These are phyloP conservation scores for Esox lucius DNA, from an alignment of 2,797 vertebrate genomes.

Conservation along the genomic window DNA sequence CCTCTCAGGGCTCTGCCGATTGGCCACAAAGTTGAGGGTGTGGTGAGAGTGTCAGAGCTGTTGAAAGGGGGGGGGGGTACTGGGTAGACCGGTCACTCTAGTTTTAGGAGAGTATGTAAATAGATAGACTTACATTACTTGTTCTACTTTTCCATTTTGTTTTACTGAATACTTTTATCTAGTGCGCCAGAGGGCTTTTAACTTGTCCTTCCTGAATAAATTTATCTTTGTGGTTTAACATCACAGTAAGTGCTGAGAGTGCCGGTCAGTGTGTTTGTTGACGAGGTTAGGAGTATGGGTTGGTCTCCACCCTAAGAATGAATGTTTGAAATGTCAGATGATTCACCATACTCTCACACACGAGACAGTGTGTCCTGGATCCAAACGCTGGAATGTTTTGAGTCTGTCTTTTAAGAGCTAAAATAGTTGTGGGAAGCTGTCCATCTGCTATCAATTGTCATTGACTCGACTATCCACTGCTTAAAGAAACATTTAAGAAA, in stretches of 20 bases:
- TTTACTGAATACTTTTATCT: background rate
- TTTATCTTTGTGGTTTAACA: background rate
- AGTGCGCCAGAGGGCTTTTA: background rate
- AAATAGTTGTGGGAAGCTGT: too few relatives aligned
- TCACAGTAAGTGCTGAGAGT: background rate
- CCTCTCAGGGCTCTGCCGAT: conserved; percentile 21
- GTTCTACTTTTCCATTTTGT: background rate
- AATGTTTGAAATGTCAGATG: conserved; percentile 31
- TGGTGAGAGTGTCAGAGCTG: conserved; percentile 2
- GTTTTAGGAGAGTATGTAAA: background rate
- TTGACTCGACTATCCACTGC: background rate
- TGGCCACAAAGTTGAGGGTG: conserved; percentile 30
- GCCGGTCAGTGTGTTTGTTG: conserved; percentile 26
- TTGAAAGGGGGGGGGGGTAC: conserved; percentile 5
- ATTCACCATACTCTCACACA: conserved; percentile 8
- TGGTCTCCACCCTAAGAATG: conserved; percentile 27
- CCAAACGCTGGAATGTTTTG: background rate
- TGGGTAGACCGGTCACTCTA: conserved; percentile 38
- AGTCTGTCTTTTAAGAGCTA: too few relatives aligned
- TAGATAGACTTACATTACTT: background rate
- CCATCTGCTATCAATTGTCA: background rate
- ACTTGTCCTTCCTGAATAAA: background rate
- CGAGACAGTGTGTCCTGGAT: conserved; percentile 2
- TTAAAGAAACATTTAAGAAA: too few relatives aligned
- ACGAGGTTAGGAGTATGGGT: conserved; percentile 1